phyloP scores from a whole-genome alignment of 2,113 vertebrate species.

The Collichthys lucidus region DNA sequence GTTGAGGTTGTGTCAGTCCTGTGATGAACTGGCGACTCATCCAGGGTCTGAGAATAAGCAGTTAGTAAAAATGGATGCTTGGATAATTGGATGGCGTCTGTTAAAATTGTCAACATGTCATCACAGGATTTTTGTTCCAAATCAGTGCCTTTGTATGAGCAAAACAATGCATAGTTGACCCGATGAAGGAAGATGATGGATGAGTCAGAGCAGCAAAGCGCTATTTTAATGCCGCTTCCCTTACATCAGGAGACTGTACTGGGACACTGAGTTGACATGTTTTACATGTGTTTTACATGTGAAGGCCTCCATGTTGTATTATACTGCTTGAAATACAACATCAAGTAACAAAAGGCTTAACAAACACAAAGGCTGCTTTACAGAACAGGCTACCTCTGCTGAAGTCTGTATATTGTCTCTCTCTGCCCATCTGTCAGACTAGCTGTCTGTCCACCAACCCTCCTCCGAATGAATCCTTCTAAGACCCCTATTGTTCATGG shows the following conservation, averaged over 20 bases:
- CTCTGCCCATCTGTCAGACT: slow-evolving; percentile 10
- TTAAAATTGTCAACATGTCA: neutral
- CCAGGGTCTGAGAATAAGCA: no score
- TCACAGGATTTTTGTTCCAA: neutral
- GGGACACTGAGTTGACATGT: neutral
- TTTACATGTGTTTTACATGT: no score
- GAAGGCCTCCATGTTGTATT: neutral
- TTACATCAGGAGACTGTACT: neutral
- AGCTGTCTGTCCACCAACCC: slow-evolving; percentile 14
- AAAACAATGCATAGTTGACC: neutral
- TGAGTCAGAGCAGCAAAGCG: neutral
- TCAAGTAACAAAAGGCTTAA: slow-evolving; percentile 5
- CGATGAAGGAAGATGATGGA: neutral
- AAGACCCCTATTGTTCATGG: slow-evolving; percentile 34
- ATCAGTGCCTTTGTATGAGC: neutral
- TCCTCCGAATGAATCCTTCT: slow-evolving; percentile 46
- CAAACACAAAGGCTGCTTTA: neutral
- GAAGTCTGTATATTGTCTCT: slow-evolving; percentile 37
- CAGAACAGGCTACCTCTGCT: slow-evolving; percentile 1
- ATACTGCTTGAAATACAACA: slow-evolving; percentile 13
- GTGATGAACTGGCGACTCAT: no score
- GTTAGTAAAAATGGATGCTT: no score
- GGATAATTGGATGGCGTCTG: neutral
- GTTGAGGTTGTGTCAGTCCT: no score
- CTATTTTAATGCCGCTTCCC: neutral